Base-by-base conservation (phyloP, 2,888 invertebrate genomes). In the Chrysina gloriosa region DNA sequence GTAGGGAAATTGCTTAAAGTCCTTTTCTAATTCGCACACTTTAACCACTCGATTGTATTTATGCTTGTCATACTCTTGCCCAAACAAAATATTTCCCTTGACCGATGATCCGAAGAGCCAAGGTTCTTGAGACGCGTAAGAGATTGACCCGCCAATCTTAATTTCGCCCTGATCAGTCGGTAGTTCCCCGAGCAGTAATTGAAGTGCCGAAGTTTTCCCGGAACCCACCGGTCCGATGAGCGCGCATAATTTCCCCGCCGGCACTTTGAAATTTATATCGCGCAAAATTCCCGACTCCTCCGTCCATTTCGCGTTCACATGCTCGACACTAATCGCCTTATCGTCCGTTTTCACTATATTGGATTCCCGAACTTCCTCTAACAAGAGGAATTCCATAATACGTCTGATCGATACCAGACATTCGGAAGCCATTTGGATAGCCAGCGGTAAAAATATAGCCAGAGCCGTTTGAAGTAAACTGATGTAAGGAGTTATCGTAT, bases 211-310 rank as follows among this genome's bases (percentile, higher is more conserved):
- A 71, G 83, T 85, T 80, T 92, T 97, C 77, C 96, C 97, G 27
- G 93, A 87, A 4, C 96, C 97, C 7, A 96, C 96, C 0, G 95
- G 90, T 7, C 96, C 96, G 68, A 96, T 91, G 11, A 97, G 58
- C 82, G 84, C 65, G 81, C 74, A 74, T 78, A 75, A 82, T 80
- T 45, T 82, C 79, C 88, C 88, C 84, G 76, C 76, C 80, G 69
- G 86, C 83, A 75, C 78, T 78, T 39, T 84, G 77, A 79, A 83
- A 79, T 76, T 85, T 79, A 73, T 85, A 78, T 73, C 81, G 75
- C 68, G 85, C 72, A 72, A 69, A 9, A 75, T 73, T 14, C 61
- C 27, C 1, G 69, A 63, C 23, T 74, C 69, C 3, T 73, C 70
- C 1, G 74, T 73, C 81, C 81, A 82, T 7, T 73, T 73, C 2